phyloP scores from a whole-genome alignment of 2,797 vertebrate genomes.

The Sebastes flavidus region DNA sequence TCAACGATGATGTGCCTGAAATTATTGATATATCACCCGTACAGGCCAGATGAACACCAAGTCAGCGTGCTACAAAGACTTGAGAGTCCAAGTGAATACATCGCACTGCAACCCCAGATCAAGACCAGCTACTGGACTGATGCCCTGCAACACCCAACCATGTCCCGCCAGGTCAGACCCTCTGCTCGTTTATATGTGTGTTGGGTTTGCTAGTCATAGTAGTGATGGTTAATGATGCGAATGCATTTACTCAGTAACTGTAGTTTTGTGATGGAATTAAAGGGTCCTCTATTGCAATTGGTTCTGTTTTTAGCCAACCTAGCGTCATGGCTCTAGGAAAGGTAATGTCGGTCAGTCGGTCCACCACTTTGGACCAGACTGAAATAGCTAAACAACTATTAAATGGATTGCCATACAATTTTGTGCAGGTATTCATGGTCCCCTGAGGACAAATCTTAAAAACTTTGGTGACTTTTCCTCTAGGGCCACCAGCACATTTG shows the following conservation, averaged over 20 bases:
- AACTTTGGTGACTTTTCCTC: not conserved
- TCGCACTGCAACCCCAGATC: constrained; percentile 85
- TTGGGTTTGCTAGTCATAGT: not conserved
- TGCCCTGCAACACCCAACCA: constrained; percentile 85
- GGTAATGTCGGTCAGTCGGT: not conserved
- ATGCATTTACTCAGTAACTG: not conserved
- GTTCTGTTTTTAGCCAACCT: not conserved
- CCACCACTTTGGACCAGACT: not conserved
- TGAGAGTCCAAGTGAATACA: constrained; percentile 83
- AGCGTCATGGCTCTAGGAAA: not conserved
- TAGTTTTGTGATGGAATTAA: not conserved
- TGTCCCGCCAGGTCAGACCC: constrained; percentile 83
- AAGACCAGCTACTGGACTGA: constrained; percentile 78
- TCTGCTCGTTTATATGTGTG: not conserved
- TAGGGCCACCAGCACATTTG: not conserved
- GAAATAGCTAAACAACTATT: not conserved
- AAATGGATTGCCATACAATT: not conserved
- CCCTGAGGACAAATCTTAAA: not conserved
- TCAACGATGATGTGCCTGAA: not conserved
- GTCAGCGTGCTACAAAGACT: constrained; percentile 87
- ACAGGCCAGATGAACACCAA: constrained; percentile 88
- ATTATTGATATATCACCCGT: not conserved
- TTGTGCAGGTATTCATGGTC: not conserved
- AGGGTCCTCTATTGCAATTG: not conserved
- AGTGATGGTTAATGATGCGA: not conserved